A percentile compares a stretch with the other conserved stretches of the same genome.
Evolutionary conservation across 2,888 invertebrate genomes (phyloP).

Genomic region (Apomyelois bistriatella): DNA sequence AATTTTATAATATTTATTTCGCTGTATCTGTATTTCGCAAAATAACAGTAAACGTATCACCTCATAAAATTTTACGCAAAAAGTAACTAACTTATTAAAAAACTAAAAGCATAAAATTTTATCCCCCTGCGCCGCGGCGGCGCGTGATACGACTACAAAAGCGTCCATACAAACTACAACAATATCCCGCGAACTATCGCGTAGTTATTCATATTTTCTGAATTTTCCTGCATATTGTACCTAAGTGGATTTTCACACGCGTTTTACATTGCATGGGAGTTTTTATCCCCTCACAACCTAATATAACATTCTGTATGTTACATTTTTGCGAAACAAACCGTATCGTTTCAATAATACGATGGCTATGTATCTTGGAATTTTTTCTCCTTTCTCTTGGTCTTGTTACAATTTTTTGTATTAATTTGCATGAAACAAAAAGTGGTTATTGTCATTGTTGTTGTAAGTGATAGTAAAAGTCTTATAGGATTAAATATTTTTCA

Average conservation of each 20-base stretch:
- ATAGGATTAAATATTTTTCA: no score
- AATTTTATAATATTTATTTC: neutral
- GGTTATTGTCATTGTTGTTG: no score
- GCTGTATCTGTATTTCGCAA: neutral
- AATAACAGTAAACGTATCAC: neutral
- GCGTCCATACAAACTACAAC: conserved; percentile 4
- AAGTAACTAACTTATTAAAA: neutral
- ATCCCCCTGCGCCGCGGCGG: neutral
- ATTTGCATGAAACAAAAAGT: no score
- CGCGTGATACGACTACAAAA: conserved; percentile 8
- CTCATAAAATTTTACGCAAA: neutral
- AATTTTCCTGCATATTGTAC: conserved; percentile 10
- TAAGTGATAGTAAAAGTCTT: no score
- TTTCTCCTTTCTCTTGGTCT: no score
- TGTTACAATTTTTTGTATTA: no score
- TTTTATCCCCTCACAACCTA: conserved; percentile 2
- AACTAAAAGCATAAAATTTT: neutral
- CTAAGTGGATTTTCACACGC: conserved; percentile 15
- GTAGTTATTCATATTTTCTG: conserved; percentile 12
- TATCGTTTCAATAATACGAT: neutral
- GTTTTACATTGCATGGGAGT: conserved; percentile 5
- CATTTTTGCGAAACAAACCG: neutral
- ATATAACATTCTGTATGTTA: neutral
- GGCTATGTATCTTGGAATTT: no score
- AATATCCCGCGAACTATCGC: conserved; percentile 5